A percentile compares a stretch with the other conserved stretches of the same genome.
phyloP scores from a whole-genome alignment of 1,140 invertebrate genomes.

The Brachionus plicatilis region DNA sequence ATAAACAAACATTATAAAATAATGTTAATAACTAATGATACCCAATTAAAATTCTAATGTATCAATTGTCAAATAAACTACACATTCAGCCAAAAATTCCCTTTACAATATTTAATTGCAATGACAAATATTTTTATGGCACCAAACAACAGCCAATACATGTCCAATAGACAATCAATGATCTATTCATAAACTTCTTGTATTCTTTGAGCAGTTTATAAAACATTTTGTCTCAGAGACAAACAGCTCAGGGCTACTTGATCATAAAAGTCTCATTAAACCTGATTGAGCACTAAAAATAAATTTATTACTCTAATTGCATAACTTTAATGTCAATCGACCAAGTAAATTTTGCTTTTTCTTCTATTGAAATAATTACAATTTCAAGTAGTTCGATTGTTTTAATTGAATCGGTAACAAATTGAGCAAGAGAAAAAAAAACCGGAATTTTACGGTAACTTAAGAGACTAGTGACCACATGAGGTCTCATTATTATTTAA shows the following conservation, averaged over 20 bases:
- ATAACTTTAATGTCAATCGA: conserved; percentile 20
- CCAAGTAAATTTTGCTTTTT: not conserved
- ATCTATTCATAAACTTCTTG: not conserved
- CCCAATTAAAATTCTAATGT: not conserved
- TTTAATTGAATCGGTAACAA: conserved; percentile 21
- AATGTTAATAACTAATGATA: not conserved
- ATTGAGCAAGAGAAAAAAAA: not conserved
- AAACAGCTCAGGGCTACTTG: not conserved
- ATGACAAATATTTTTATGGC: conserved; percentile 1
- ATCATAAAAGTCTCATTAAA: conserved; percentile 3
- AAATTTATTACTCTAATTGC: not conserved
- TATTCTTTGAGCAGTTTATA: not conserved
- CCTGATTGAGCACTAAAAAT: conserved; percentile 4
- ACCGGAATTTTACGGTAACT: not conserved
- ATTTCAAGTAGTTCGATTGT: conserved; percentile 23
- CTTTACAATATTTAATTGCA: not conserved
- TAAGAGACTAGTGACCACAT: not conserved
- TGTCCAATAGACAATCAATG: not conserved
- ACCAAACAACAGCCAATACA: not conserved
- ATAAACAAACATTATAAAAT: not conserved
- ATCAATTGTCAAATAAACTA: not conserved
- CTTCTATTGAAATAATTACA: not conserved
- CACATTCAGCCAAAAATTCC: not conserved
- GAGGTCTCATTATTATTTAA: conserved; percentile 20
- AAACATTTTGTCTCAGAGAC: not conserved